These are phyloP conservation scores for Ptyas mucosa DNA, from an alignment of 2,113 vertebrate genomes.

Conservation along the genomic window DNA sequence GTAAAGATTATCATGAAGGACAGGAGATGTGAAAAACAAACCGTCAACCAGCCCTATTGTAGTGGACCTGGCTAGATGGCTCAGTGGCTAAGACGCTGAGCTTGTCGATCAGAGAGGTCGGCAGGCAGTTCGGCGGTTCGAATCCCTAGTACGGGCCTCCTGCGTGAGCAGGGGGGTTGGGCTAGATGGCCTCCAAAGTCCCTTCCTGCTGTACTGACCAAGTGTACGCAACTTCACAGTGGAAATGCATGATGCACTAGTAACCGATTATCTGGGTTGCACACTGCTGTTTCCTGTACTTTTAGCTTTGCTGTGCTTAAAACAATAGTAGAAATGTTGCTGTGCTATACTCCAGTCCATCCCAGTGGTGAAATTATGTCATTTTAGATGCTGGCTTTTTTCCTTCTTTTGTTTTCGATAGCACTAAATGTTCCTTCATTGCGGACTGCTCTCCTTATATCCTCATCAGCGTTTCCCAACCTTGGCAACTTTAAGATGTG, in stretches of 20 bases:
- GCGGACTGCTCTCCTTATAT: not conserved
- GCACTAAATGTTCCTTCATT: not conserved
- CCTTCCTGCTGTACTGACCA: too few relatives aligned
- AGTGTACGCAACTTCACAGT: too few relatives aligned
- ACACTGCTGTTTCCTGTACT: not conserved
- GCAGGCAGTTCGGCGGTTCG: too few relatives aligned
- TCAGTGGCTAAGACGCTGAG: too few relatives aligned
- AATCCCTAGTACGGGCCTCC: too few relatives aligned
- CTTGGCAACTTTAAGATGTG: not conserved
- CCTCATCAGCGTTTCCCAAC: not conserved
- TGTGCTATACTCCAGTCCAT: not conserved
- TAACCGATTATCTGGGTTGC: too few relatives aligned
- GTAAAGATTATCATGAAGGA: not conserved
- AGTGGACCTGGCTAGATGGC: too few relatives aligned
- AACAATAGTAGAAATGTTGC: not conserved
- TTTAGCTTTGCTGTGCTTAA: not conserved
- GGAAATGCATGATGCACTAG: not conserved
- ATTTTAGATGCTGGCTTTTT: not conserved
- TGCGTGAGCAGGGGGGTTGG: too few relatives aligned
- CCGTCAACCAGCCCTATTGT: too few relatives aligned
- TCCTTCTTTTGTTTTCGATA: not conserved
- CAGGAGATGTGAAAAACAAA: not conserved
- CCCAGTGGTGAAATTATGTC: not conserved
- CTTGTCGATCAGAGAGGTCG: too few relatives aligned
- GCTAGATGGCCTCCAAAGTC: too few relatives aligned